These are phyloP conservation scores for Trachelus troglodyta DNA, from an alignment of 2,888 invertebrate species.

Conservation along the genomic window DNA sequence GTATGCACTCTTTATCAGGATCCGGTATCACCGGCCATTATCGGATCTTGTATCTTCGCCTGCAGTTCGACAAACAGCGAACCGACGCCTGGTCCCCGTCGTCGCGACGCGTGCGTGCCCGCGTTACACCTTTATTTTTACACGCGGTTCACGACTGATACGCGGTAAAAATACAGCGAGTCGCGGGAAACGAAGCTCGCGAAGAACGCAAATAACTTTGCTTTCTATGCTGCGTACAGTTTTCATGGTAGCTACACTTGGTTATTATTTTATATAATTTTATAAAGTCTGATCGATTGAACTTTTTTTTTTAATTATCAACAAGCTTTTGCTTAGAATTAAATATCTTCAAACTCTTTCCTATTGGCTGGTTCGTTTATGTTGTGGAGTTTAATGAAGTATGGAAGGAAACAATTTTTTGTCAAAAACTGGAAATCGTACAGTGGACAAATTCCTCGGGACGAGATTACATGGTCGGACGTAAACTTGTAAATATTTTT, in stretches of 20 bases:
- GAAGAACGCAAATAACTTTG: background rate
- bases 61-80: slow-evolving; percentile 8
- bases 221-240: background rate
- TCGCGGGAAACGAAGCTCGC: background rate
- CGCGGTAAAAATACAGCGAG: slow-evolving; percentile 23
- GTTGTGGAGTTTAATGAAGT: background rate
- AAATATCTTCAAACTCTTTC: background rate
- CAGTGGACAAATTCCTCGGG: background rate
- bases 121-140: slow-evolving; percentile 22
- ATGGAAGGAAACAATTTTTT: too few relatives aligned
- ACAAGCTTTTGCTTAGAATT: background rate
- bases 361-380: background rate
- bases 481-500: background rate
- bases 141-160: slow-evolving; percentile 21
- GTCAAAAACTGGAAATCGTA: background rate
- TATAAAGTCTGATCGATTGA: background rate
- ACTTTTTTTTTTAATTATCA: too few relatives aligned
- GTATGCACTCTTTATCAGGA: slow-evolving; percentile 21
- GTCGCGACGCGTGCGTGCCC: slow-evolving; percentile 17
- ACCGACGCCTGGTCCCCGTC: background rate
- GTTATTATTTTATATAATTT: background rate
- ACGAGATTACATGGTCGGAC: background rate
- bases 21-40: slow-evolving; percentile 18
- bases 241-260: background rate
- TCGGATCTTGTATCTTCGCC: slow-evolving; percentile 10